These are phyloP conservation scores for Monopis laevigella DNA, from an alignment of 2,888 invertebrate genomes.

Conservation along the genomic window DNA sequence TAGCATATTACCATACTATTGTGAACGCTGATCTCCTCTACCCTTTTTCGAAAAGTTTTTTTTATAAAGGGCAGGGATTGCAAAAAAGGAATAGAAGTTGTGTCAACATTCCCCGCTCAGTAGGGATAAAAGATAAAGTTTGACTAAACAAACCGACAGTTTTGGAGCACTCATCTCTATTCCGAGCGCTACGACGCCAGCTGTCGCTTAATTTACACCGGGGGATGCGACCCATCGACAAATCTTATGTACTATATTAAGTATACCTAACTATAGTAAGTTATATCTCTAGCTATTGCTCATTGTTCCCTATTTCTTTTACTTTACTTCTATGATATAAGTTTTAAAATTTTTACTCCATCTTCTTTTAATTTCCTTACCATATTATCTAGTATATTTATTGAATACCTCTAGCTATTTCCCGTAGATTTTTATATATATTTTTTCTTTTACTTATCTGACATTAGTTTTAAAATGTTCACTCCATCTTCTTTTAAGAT, in stretches of 20 bases:
- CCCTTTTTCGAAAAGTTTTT: constrained; percentile 17
- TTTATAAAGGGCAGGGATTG: constrained; percentile 17
- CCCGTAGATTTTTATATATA: too few relatives aligned
- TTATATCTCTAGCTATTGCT: too few relatives aligned
- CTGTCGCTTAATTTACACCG: constrained; percentile 41
- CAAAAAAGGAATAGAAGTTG: constrained; percentile 20
- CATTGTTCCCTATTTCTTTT: too few relatives aligned
- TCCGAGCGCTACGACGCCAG: constrained; percentile 29
- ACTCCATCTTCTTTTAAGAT: too few relatives aligned
- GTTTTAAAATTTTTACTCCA: too few relatives aligned
- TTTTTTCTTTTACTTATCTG: too few relatives aligned
- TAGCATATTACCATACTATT: constrained; percentile 19
- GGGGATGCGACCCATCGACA: constrained; percentile 28
- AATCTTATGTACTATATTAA: constrained; percentile 20
- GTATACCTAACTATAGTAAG: too few relatives aligned
- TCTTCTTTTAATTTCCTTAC: too few relatives aligned
- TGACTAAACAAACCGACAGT: constrained; percentile 27
- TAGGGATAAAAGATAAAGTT: constrained; percentile 21
- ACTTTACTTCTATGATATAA: too few relatives aligned
- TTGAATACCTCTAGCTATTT: too few relatives aligned
- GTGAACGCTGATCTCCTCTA: constrained; percentile 17
- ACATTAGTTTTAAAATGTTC: too few relatives aligned
- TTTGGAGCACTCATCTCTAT: constrained; percentile 34
- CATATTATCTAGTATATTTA: too few relatives aligned
- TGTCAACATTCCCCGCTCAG: constrained; percentile 17